Evolutionary conservation across 1,140 invertebrate species (phyloP).

Genomic region (Hyles vespertilio): DNA sequence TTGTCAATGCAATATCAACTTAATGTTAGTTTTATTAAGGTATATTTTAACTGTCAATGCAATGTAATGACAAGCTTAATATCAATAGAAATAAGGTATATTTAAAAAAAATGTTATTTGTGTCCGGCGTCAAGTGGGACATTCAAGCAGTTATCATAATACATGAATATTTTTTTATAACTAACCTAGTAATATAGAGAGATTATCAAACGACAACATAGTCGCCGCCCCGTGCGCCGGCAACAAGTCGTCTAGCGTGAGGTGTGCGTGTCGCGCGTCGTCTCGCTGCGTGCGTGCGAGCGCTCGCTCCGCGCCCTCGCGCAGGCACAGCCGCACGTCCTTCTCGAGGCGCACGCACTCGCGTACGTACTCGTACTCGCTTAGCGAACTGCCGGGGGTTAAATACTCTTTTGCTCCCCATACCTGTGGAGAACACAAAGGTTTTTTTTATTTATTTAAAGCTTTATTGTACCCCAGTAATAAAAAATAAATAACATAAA

Average conservation of each 20-base stretch:
- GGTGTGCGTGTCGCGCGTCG: conserved; percentile 82
- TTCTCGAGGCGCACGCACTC: conserved; percentile 95
- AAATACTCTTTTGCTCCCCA: conserved; percentile 90
- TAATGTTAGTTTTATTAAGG: no score
- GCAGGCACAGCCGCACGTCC: conserved; percentile 88
- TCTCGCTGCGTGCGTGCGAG: conserved; percentile 80
- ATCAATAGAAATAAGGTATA: no score
- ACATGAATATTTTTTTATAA: no score
- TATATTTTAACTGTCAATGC: no score
- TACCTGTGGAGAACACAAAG: conserved; percentile 78
- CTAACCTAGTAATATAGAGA: conserved; percentile 82
- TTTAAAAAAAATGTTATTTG: no score
- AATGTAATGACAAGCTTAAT: no score
- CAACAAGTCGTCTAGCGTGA: conserved; percentile 85
- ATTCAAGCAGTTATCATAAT: no score
- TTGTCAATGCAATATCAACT: no score
- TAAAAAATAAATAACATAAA: no score
- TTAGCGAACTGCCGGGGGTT: conserved; percentile 80
- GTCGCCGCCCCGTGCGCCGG: conserved; percentile 83
- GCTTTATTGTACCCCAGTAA: no score
- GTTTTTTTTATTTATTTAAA: background rate
- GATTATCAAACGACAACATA: conserved; percentile 84
- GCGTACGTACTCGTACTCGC: conserved; percentile 95
- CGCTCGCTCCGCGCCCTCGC: conserved; percentile 79
- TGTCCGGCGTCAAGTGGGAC: no score